phyloP scores from a whole-genome alignment of 2,113 vertebrate genomes.

The Nerophis lumbriciformis region DNA sequence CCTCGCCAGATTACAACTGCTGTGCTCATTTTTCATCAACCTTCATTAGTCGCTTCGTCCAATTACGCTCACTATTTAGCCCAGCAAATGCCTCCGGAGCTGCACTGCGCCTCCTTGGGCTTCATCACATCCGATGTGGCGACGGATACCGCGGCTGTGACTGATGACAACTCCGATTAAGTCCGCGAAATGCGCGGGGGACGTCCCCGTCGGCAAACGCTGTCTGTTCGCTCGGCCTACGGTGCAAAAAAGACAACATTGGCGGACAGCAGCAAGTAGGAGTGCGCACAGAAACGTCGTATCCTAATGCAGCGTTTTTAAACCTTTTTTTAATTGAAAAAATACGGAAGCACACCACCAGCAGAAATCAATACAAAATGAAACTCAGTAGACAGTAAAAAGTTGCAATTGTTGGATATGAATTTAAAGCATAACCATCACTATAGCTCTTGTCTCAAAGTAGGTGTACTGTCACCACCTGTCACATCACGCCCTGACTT shows the following conservation, averaged over 20 bases:
- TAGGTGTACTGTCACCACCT: too few species aligned
- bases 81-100: not conserved
- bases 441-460: too few species aligned
- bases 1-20: conserved; percentile 23
- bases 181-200: not conserved
- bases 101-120: not conserved
- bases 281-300: too few species aligned
- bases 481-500: too few species aligned
- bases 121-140: not conserved
- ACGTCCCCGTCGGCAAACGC: not conserved
- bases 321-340: too few species aligned
- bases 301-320: too few species aligned
- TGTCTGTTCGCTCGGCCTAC: not conserved
- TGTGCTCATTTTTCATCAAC: conserved; percentile 10
- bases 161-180: not conserved
- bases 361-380: too few species aligned
- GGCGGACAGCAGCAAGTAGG: not conserved
- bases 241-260: not conserved
- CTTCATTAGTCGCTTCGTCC: conserved; percentile 18
- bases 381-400: too few species aligned
- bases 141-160: not conserved
- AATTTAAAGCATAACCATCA: too few species aligned
- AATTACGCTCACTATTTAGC: not conserved
- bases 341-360: too few species aligned
- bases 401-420: too few species aligned